A percentile compares a stretch with the other conserved stretches of the same genome.
Evolutionary conservation across 2,797 vertebrate species (phyloP).

Genomic region (Pangasius larnaudii): DNA sequence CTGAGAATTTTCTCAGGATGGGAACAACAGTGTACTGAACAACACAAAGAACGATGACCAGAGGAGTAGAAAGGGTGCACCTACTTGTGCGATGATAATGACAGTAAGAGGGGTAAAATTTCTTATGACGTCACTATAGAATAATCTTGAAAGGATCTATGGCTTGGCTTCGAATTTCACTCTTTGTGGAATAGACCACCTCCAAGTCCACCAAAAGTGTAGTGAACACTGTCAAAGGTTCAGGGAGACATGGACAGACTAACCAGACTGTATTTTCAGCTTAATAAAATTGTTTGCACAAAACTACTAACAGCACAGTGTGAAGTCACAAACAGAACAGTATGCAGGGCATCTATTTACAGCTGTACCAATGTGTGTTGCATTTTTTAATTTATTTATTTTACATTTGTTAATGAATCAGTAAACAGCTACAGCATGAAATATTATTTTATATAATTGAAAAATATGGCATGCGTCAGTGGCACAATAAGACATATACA

Average conservation of each 20-base stretch:
- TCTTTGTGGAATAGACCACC: slow-evolving; percentile 71
- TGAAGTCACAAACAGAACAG: neutral
- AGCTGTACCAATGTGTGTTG: neutral
- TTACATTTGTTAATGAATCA: neutral
- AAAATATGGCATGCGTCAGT: neutral
- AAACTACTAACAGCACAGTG: neutral
- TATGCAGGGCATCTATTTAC: neutral
- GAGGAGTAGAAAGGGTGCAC: slow-evolving; percentile 68
- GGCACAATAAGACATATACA: neutral
- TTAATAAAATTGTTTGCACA: slow-evolving; percentile 28
- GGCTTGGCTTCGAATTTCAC: slow-evolving; percentile 81
- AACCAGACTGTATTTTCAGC: slow-evolving; percentile 42
- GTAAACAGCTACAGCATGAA: neutral
- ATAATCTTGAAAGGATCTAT: slow-evolving; percentile 84
- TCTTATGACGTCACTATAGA: slow-evolving; percentile 85
- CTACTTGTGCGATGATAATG: slow-evolving; percentile 88
- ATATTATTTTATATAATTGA: slow-evolving; percentile 10
- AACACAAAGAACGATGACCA: slow-evolving; percentile 57
- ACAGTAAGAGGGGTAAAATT: slow-evolving; percentile 75
- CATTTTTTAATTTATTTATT: neutral
- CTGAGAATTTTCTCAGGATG: slow-evolving; percentile 87
- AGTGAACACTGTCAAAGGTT: slow-evolving; percentile 46
- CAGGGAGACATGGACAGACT: slow-evolving; percentile 39
- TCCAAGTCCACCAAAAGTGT: slow-evolving; percentile 47
- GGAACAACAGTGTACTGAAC: slow-evolving; percentile 85